A percentile compares a stretch with the other conserved stretches of the same genome.
Conservation (phyloP, 2,113 vertebrate species). For the Mustela nigripes region DNA sequence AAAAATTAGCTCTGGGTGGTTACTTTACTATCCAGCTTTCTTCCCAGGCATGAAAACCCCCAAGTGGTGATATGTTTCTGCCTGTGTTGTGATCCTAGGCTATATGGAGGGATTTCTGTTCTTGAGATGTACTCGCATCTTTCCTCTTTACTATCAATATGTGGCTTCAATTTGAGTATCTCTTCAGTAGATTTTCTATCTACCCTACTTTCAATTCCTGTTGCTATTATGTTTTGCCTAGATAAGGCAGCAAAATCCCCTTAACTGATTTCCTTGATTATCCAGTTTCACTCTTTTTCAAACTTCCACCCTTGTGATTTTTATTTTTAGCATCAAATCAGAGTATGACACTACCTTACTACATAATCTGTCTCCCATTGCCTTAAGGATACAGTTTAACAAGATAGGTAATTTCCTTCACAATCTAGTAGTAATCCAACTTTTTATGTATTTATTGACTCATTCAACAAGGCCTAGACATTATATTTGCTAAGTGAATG, state of each 20-base stretch:
- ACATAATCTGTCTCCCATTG: neutral
- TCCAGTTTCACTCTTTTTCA: slow-evolving; percentile 1
- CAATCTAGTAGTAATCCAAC: neutral
- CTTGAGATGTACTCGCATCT: neutral
- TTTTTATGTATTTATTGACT: neutral
- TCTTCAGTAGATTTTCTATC: neutral
- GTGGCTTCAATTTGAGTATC: neutral
- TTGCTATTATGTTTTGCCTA: neutral
- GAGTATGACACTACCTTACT: neutral
- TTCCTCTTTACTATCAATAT: neutral
- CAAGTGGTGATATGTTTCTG: neutral
- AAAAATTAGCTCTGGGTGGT: neutral
- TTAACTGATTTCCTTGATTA: neutral
- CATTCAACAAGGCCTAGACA: neutral
- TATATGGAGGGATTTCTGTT: neutral
- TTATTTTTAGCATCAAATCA: neutral
- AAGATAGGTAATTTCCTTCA: neutral
- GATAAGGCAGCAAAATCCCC: neutral
- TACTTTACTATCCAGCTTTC: neutral
- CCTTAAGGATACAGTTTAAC: neutral
- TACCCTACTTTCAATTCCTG: neutral
- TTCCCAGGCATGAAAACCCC: neutral
- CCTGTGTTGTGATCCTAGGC: neutral
- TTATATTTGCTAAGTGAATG: neutral
- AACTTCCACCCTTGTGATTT: neutral